A percentile compares a stretch with the other conserved stretches of the same genome.
Conservation (phyloP, 1,140 invertebrate genomes). For the Gryon sp. region DNA sequence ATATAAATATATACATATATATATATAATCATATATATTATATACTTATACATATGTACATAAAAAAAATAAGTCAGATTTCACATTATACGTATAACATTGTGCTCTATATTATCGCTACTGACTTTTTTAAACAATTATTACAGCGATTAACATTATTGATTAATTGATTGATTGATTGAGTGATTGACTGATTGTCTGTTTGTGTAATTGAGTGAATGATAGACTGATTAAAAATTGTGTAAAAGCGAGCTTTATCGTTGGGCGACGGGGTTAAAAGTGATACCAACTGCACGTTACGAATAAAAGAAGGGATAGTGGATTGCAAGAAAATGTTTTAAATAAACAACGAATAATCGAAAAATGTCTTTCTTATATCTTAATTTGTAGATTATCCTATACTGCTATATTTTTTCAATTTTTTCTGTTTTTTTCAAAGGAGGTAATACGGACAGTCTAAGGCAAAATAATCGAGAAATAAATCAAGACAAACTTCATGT, state of each 20-base stretch:
- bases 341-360: conserved; percentile 77
- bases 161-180: conserved; percentile 51
- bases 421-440: background rate
- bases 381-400: background rate
- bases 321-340: conserved; percentile 70
- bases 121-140: conserved; percentile 65
- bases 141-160: conserved; percentile 63
- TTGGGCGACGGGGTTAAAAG: conserved; percentile 46
- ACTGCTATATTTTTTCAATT: background rate
- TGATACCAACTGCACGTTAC: conserved; percentile 57
- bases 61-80: conserved; percentile 64
- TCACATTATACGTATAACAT: conserved; percentile 64
- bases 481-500: no score
- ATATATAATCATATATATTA: conserved; percentile 55
- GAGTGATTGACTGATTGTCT: conserved; percentile 36
- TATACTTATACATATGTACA: conserved; percentile 67
- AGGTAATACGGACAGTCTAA: no score
- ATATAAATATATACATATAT: conserved; percentile 54
- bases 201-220: conserved; percentile 23
- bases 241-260: conserved; percentile 62
- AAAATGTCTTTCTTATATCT: conserved; percentile 27
- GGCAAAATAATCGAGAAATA: no score
- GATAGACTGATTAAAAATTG: conserved; percentile 53
- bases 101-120: conserved; percentile 63
- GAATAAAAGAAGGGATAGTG: conserved; percentile 29